Conservation (phyloP, 2,797 vertebrate genomes). For the Lerista edwardsae region DNA sequence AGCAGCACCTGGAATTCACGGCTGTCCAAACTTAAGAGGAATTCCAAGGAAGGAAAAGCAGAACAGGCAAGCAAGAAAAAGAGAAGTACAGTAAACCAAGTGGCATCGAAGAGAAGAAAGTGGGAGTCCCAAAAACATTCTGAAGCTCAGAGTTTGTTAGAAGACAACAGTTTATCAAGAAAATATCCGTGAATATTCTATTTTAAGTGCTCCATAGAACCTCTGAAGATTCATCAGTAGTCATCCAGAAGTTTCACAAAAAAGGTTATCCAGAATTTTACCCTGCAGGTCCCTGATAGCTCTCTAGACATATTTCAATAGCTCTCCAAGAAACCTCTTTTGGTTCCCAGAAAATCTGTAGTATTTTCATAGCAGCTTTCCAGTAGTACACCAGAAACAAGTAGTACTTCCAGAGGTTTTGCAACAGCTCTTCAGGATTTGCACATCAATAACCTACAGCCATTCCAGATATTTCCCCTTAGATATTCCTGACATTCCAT, state of each 20-base stretch:
- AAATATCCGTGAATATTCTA: conserved; percentile 2
- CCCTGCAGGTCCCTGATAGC: background rate
- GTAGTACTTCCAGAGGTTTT: background rate
- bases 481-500: background rate
- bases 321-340: background rate
- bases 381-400: background rate
- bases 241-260: background rate
- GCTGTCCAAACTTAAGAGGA: background rate
- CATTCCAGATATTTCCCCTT: background rate
- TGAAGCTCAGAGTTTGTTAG: background rate
- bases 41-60: background rate
- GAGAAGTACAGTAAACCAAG: background rate
- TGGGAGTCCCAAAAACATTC: conserved; percentile 9
- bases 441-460: background rate
- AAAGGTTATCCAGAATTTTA: background rate
- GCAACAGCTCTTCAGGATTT: conserved; percentile 4
- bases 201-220: background rate
- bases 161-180: background rate
- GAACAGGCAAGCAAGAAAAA: background rate
- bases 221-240: background rate
- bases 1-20: conserved; percentile 39
- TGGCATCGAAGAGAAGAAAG: background rate
- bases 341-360: background rate
- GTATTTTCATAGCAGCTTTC: conserved; percentile 6
- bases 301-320: background rate